Percentiles rank a stretch among this genome's conserved stretches.
Evolutionary conservation across 2,113 vertebrate species (phyloP).

Genomic region (Campylomormyrus numenius): DNA sequence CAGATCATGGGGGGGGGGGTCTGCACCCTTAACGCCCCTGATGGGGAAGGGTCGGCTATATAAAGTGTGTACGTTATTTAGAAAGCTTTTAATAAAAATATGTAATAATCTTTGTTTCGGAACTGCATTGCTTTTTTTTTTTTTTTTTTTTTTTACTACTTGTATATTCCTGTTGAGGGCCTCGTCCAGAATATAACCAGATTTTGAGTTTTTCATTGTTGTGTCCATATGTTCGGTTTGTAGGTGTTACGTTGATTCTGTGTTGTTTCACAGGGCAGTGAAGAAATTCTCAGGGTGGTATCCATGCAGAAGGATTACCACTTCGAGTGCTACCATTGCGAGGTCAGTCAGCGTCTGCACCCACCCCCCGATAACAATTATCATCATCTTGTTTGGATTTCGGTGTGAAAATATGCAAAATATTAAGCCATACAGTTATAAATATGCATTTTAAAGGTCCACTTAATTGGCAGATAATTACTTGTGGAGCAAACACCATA

Average conservation of each 20-base stretch:
- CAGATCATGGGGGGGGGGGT: not conserved
- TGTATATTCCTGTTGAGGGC: not conserved
- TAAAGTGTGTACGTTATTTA: not conserved
- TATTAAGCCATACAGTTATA: not conserved
- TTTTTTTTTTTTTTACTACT: not conserved
- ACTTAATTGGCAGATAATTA: not conserved
- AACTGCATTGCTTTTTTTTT: not conserved
- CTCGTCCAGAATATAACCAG: not conserved
- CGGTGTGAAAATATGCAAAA: not conserved
- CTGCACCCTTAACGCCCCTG: not conserved
- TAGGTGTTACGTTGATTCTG: not conserved
- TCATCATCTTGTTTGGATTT: not conserved
- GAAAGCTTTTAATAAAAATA: not conserved
- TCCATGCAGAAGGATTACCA: constrained; percentile 87
- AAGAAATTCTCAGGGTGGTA: constrained; percentile 81
- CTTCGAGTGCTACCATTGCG: constrained; percentile 85
- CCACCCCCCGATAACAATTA: not conserved
- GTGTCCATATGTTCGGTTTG: not conserved
- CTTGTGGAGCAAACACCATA: not conserved
- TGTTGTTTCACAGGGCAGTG: constrained; percentile 65
- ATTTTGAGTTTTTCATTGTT: not conserved
- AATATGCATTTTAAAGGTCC: not conserved
- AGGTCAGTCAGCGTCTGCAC: constrained; percentile 55
- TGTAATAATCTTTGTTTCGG: not conserved
- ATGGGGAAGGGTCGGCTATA: not conserved